Conservation (phyloP, 2,113 vertebrate genomes). For the Scortum barcoo region DNA sequence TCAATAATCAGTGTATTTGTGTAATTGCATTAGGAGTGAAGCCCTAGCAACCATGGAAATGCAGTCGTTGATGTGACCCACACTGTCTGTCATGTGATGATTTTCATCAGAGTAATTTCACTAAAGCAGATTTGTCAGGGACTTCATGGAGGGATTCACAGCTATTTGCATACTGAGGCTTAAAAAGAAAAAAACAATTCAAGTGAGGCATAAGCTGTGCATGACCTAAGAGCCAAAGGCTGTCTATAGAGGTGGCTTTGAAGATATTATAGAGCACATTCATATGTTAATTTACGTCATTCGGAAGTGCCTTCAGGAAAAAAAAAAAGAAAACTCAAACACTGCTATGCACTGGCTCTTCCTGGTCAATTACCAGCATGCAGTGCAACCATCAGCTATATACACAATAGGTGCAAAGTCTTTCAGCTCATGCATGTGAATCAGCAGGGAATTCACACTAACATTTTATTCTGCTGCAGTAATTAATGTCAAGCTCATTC, state of each 20-base stretch:
- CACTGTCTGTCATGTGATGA: conserved; percentile 56
- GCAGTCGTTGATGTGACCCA: conserved; percentile 31
- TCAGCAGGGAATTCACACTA: neutral
- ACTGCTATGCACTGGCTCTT: neutral
- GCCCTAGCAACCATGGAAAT: conserved; percentile 16
- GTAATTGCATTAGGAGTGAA: conserved; percentile 16
- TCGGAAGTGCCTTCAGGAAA: neutral
- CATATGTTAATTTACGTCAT: neutral
- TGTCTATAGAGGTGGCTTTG: neutral
- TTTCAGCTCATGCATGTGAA: neutral
- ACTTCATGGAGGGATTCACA: neutral
- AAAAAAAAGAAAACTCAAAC: neutral
- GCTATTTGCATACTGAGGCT: conserved; percentile 3
- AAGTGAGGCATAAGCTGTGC: neutral
- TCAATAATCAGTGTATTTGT: conserved; percentile 16
- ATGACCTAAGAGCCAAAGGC: neutral
- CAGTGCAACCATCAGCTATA: neutral
- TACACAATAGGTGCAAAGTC: neutral
- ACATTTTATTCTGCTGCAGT: neutral
- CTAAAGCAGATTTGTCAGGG: conserved; percentile 24
- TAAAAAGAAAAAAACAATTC: conserved; percentile 1
- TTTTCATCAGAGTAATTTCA: conserved; percentile 45
- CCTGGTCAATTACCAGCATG: neutral
- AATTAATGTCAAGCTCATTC: neutral
- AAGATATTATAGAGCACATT: neutral